These are phyloP conservation scores for Nemotelus pantherinus DNA, from an alignment of 2,888 invertebrate genomes.

Conservation along the genomic window DNA sequence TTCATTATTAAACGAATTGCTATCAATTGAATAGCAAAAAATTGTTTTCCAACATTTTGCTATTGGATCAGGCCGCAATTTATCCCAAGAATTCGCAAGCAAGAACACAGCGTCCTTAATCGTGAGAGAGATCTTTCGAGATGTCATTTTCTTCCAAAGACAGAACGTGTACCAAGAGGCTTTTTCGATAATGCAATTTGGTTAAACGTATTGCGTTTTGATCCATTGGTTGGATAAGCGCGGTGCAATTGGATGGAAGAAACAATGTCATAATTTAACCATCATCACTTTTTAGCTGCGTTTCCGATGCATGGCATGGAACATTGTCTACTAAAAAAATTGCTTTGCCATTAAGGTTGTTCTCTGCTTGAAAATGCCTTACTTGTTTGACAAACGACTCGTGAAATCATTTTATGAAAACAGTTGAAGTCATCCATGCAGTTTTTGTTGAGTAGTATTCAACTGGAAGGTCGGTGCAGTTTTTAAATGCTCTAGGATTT, in stretches of 20 bases:
- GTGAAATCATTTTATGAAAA: constrained; percentile 23
- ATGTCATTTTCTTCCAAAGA: constrained; percentile 22
- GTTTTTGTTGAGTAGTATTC: constrained; percentile 15
- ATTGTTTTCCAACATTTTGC: too few species aligned
- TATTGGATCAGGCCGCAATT: too few species aligned
- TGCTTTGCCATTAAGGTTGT: constrained; percentile 22
- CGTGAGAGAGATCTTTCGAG: too few species aligned
- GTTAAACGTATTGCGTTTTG: constrained; percentile 13
- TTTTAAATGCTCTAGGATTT: constrained; percentile 18
- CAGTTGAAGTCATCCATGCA: constrained; percentile 18
- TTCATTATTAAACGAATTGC: too few species aligned
- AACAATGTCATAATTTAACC: constrained; percentile 24
- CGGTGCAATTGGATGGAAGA: too few species aligned
- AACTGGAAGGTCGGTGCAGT: constrained; percentile 25
- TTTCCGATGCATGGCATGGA: constrained; percentile 13
- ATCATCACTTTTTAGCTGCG: constrained; percentile 19
- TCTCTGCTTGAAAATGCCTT: constrained; percentile 19
- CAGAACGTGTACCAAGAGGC: too few species aligned
- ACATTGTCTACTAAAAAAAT: constrained; percentile 18
- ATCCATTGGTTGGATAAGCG: too few species aligned
- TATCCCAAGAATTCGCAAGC: too few species aligned
- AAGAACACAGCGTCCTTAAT: too few species aligned
- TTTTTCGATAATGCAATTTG: too few species aligned
- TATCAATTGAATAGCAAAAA: too few species aligned
- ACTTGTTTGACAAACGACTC: constrained; percentile 19